A percentile compares a stretch with the other conserved stretches of the same genome.
phyloP scores from a whole-genome alignment of 37 sponge, comb jelly and placozoan genomes.

The Aplysina aerophoba region DNA sequence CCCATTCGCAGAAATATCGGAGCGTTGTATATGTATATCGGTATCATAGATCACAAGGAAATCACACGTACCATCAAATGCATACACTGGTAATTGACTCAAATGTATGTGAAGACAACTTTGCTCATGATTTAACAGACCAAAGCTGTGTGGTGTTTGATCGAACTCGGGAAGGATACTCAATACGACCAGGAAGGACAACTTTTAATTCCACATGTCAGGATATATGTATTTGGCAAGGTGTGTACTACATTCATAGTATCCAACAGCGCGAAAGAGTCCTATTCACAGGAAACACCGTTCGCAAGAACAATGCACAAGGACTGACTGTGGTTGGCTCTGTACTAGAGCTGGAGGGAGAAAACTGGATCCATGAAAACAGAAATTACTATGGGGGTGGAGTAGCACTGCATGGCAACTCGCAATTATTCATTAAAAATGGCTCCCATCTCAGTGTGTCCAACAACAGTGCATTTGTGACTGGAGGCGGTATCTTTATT shows the following conservation, averaged over 20 bases:
- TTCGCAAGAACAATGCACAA: background rate
- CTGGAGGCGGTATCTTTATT: slow-evolving; percentile 23
- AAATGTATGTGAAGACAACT: too few species aligned
- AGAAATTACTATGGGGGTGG: background rate
- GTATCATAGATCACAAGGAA: too few species aligned
- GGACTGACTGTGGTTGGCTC: background rate
- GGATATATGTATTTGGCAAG: background rate
- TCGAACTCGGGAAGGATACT: too few species aligned
- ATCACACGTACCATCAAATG: too few species aligned
- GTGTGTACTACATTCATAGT: background rate
- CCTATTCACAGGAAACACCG: background rate
- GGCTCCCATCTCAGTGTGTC: background rate
- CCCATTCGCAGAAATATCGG: too few species aligned
- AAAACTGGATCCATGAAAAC: background rate
- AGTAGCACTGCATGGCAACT: background rate
- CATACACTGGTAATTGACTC: too few species aligned
- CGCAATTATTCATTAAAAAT: background rate
- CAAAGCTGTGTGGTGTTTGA: too few species aligned
- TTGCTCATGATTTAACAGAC: too few species aligned
- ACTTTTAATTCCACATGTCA: background rate
- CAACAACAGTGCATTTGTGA: background rate
- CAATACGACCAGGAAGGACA: background rate
- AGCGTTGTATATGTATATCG: too few species aligned
- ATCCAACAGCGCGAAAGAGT: background rate
- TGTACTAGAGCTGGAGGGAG: background rate